A percentile compares a stretch with the other conserved stretches of the same genome.
phyloP scores from a whole-genome alignment of 2,797 vertebrate genomes.

The Setipinna tenuifilis region DNA sequence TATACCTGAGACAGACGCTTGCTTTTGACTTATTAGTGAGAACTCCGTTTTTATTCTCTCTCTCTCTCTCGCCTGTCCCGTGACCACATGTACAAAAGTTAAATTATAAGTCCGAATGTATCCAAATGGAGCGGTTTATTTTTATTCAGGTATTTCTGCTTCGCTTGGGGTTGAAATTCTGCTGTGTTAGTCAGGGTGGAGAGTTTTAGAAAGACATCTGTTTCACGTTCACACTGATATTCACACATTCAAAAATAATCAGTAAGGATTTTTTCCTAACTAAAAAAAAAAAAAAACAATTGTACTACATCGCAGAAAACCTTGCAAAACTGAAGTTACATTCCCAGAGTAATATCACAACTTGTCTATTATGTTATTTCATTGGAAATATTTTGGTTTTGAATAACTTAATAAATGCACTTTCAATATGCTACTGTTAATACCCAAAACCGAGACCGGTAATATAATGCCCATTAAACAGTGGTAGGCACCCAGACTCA shows the following conservation, averaged over 20 bases:
- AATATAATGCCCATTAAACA: slow-evolving; percentile 16
- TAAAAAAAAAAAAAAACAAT: not conserved
- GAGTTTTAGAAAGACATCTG: slow-evolving; percentile 38
- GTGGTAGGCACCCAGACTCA: not conserved
- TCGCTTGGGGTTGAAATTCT: slow-evolving; percentile 1
- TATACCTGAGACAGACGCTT: slow-evolving; percentile 64
- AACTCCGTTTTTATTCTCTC: slow-evolving; percentile 13
- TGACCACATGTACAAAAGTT: slow-evolving; percentile 16
- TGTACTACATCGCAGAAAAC: slow-evolving; percentile 1
- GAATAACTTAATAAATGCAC: slow-evolving; percentile 22
- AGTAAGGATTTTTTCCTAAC: not conserved
- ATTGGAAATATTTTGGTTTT: slow-evolving; percentile 10
- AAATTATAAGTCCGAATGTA: slow-evolving; percentile 52
- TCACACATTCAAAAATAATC: slow-evolving; percentile 15
- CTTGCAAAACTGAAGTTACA: not conserved
- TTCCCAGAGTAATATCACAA: slow-evolving; percentile 6
- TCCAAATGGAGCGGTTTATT: not conserved
- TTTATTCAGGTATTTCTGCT: not conserved
- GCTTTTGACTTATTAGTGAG: slow-evolving; percentile 42
- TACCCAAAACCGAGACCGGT: not conserved
- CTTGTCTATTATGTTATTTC: slow-evolving; percentile 3
- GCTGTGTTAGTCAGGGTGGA: slow-evolving; percentile 39
- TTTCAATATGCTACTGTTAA: slow-evolving; percentile 23
- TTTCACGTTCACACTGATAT: slow-evolving; percentile 24
- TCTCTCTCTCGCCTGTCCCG: not conserved